A percentile compares a stretch with the other conserved stretches of the same genome.
Evolutionary conservation across 30 jellyfish, hydroid and myxozoan species (phyloP).

Genomic region (Catostylus mosaicus): DNA sequence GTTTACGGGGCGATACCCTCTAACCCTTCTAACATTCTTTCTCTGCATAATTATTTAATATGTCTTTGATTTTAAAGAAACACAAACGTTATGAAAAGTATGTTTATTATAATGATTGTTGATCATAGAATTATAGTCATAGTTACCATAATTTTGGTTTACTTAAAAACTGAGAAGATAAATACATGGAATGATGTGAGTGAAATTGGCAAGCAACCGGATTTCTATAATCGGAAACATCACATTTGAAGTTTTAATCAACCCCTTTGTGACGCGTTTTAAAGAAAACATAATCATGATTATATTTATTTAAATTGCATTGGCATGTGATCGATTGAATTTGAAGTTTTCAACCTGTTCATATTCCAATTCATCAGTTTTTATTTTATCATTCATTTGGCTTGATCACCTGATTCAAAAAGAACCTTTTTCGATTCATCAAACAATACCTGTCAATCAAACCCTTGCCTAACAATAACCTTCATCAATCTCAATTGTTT

Average conservation of each 20-base stretch:
- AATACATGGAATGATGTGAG: no score
- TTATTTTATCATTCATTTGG: not conserved
- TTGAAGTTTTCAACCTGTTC: not conserved
- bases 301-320: not conserved
- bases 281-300: not conserved
- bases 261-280: not conserved
- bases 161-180: no score
- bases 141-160: no score
- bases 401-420: not conserved
- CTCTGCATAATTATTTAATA: no score
- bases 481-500: slow-evolving; percentile 27
- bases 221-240: no score
- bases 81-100: no score
- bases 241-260: not conserved
- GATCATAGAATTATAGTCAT: no score
- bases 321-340: not conserved
- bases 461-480: not conserved
- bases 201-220: no score
- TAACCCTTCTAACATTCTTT: no score
- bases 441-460: slow-evolving; percentile 49
- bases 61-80: no score
- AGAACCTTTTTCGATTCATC: not conserved
- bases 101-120: no score
- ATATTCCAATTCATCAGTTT: not conserved
- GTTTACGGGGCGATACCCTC: no score